Evolutionary conservation across 2,888 invertebrate species (phyloP).

Genomic region (Andrena minutula): DNA sequence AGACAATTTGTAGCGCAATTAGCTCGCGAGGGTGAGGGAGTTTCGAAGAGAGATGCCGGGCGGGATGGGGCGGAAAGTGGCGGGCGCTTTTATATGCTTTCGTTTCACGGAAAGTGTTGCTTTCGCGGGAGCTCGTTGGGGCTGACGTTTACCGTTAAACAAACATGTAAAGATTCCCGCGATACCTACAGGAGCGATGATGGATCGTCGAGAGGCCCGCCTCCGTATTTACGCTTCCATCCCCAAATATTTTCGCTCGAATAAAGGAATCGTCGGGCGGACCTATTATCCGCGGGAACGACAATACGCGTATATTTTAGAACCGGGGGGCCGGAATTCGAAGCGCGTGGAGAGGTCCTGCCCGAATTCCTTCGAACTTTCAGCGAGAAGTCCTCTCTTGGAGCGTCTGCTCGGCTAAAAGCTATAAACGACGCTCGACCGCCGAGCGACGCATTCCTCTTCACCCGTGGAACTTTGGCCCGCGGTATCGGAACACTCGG

Average conservation of each 20-base stretch:
- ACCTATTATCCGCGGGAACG: constrained; percentile 23
- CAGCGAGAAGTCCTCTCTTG: neutral
- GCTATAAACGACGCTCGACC: constrained; percentile 33
- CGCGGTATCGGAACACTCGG: neutral
- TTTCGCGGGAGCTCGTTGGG: constrained; percentile 52
- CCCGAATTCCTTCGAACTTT: constrained; percentile 47
- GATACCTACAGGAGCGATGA: constrained; percentile 59
- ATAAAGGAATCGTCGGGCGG: constrained; percentile 23
- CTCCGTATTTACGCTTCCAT: constrained; percentile 24
- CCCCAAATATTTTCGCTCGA: constrained; percentile 47
- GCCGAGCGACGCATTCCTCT: constrained; percentile 34
- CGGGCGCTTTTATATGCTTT: constrained; percentile 57
- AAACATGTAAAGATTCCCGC: constrained; percentile 60
- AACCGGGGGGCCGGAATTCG: constrained; percentile 25
- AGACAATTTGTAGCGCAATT: constrained; percentile 32
- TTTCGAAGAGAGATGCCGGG: neutral
- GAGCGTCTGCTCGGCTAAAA: constrained; percentile 12
- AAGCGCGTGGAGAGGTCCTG: constrained; percentile 23
- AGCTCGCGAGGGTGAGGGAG: neutral
- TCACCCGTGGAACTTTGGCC: constrained; percentile 1
- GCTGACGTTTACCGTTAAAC: constrained; percentile 62
- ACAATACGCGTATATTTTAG: constrained; percentile 23
- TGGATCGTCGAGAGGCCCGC: constrained; percentile 27
- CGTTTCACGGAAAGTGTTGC: constrained; percentile 63
- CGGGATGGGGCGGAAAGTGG: constrained; percentile 1